Conservation (phyloP, 2,113 vertebrate species). For the Mustela nigripes region DNA sequence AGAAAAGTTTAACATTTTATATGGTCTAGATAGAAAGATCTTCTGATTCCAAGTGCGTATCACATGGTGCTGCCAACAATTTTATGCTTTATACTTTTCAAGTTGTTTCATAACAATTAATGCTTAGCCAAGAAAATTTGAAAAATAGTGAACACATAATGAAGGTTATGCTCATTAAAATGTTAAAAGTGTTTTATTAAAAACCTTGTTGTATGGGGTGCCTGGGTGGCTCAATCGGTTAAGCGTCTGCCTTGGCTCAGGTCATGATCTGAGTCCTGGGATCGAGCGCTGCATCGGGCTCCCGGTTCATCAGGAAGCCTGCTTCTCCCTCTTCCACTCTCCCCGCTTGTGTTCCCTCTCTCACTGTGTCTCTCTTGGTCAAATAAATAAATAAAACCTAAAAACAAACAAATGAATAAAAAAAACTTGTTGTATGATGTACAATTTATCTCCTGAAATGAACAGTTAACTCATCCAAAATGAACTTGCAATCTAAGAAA, state of each 20-base stretch:
- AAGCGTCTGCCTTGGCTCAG: too few species aligned
- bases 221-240: too few species aligned
- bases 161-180: slow-evolving; percentile 29
- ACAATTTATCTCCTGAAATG: slow-evolving; percentile 3
- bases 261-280: too few species aligned
- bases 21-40: background rate
- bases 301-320: too few species aligned
- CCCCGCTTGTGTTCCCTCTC: too few species aligned
- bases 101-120: slow-evolving; percentile 18
- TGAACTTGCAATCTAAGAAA: background rate
- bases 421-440: background rate
- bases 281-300: too few species aligned
- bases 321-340: too few species aligned
- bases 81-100: slow-evolving; percentile 33
- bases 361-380: too few species aligned
- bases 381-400: too few species aligned
- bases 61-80: background rate
- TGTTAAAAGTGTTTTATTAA: background rate
- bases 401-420: background rate
- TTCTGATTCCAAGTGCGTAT: slow-evolving; percentile 15
- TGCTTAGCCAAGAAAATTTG: slow-evolving; percentile 17
- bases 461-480: background rate
- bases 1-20: slow-evolving; percentile 37
- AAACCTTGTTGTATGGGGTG: background rate
- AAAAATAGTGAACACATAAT: slow-evolving; percentile 18